Conservation (phyloP, 2,113 vertebrate genomes). For the Odocoileus virginianus region DNA sequence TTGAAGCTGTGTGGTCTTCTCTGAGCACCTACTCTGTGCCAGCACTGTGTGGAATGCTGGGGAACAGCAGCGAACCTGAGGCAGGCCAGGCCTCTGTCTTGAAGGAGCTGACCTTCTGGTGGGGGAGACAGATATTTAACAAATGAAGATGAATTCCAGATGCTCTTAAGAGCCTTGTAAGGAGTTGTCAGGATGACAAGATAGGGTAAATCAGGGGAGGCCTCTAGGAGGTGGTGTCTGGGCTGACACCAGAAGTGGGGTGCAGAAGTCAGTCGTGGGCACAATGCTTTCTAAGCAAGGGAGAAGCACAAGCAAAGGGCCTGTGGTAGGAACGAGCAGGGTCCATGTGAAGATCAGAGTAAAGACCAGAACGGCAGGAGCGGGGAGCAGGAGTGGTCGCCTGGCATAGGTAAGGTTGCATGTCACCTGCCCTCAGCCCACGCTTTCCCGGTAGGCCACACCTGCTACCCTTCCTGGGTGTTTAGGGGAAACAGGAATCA, state of each 20-base stretch:
- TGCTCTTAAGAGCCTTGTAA: not conserved
- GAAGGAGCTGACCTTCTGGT: not conserved
- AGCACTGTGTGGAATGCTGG: not conserved
- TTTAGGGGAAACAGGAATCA: conserved; percentile 18
- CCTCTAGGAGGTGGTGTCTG: not conserved
- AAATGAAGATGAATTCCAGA: not conserved
- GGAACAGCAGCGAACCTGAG: not conserved
- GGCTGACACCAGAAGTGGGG: not conserved
- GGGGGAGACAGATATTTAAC: not conserved
- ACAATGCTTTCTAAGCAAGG: not conserved
- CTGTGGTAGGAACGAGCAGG: not conserved
- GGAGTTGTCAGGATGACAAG: not conserved
- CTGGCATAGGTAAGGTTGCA: not conserved
- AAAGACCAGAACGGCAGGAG: rapidly evolving
- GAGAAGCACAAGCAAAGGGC: conserved; percentile 5
- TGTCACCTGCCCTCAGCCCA: not conserved
- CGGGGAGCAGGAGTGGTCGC: not conserved
- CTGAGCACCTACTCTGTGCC: not conserved
- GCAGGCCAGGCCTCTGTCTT: not conserved
- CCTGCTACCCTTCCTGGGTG: not conserved
- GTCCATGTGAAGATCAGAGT: not conserved
- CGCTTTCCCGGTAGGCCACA: not conserved
- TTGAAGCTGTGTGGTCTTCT: not conserved
- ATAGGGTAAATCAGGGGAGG: not conserved
- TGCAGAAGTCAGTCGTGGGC: not conserved